Conservation (phyloP, 2,888 invertebrate species). For the Eristalinus sepulchralis region DNA sequence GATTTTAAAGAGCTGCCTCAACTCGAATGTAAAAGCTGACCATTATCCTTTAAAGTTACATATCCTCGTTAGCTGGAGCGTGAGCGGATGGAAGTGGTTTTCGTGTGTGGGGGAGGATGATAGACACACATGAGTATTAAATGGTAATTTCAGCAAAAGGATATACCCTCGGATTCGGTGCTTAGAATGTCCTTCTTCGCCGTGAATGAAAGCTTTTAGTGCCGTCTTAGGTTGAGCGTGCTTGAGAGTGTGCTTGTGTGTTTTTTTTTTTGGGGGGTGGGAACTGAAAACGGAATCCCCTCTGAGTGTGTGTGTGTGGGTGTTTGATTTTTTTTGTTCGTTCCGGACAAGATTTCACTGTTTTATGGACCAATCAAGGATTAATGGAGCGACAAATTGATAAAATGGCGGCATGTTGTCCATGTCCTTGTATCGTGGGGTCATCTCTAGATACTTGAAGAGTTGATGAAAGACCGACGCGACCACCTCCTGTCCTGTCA, state of each 20-base stretch:
- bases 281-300: neutral
- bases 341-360: neutral
- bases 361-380: conserved; percentile 41
- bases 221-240: neutral
- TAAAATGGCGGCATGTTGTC: conserved; percentile 42
- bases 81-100: neutral
- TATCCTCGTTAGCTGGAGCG: neutral
- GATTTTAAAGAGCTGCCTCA: conserved; percentile 22
- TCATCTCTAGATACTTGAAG: neutral
- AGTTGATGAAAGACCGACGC: neutral
- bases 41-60: conserved; percentile 19
- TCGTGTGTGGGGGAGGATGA: neutral
- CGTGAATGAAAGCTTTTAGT: conserved; percentile 13
- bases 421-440: neutral
- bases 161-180: conserved; percentile 1
- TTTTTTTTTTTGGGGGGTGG: neutral
- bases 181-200: neutral
- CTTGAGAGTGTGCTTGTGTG: neutral
- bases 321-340: conserved; percentile 1
- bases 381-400: conserved; percentile 54
- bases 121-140: conserved; percentile 21
- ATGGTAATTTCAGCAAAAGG: conserved; percentile 38
- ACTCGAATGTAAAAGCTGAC: conserved; percentile 15
- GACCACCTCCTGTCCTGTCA: neutral
- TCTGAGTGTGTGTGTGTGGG: neutral